A percentile compares a stretch with the other conserved stretches of the same genome.
Conservation (phyloP, 35 echinoderm and acorn worm genomes). For the Heliocidaris erythrogramma region DNA sequence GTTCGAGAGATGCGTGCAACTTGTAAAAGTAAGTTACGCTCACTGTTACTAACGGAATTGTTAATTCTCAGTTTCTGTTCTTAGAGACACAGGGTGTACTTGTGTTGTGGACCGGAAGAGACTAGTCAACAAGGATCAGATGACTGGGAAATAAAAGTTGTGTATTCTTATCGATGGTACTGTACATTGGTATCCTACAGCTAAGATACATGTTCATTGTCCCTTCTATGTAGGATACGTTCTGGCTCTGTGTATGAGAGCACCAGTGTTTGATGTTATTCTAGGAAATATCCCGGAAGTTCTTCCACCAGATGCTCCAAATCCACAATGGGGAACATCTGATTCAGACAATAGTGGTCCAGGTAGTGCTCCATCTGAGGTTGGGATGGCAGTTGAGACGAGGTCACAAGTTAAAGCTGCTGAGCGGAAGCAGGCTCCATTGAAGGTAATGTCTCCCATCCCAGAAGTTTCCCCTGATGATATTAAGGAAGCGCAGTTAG, state of each 20-base stretch:
- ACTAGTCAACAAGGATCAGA: slow-evolving; percentile 38
- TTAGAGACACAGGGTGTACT: slow-evolving; percentile 69
- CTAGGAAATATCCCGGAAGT: slow-evolving; percentile 54
- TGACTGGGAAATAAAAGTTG: slow-evolving; percentile 46
- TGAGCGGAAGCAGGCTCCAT: background rate
- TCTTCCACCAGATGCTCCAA: background rate
- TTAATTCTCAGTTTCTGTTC: slow-evolving; percentile 45
- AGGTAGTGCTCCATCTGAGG: background rate
- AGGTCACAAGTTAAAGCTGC: background rate
- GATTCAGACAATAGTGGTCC: background rate
- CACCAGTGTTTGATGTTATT: slow-evolving; percentile 62
- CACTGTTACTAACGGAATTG: slow-evolving; percentile 36
- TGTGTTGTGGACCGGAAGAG: slow-evolving; percentile 54
- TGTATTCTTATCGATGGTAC: slow-evolving; percentile 77
- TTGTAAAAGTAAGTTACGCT: slow-evolving; percentile 23
- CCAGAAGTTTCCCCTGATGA: slow-evolving; percentile 24
- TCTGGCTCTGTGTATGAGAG: slow-evolving; percentile 65
- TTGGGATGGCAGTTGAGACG: slow-evolving; percentile 28
- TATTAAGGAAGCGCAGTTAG: slow-evolving; percentile 40
- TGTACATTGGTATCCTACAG: slow-evolving; percentile 41
- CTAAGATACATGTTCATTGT: slow-evolving; percentile 51
- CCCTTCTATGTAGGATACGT: slow-evolving; percentile 64
- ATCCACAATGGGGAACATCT: background rate
- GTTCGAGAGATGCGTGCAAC: slow-evolving; percentile 48
- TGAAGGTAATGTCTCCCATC: background rate